Conservation (phyloP, 2,113 vertebrate genomes). For the Melanostigma gelatinosum region DNA sequence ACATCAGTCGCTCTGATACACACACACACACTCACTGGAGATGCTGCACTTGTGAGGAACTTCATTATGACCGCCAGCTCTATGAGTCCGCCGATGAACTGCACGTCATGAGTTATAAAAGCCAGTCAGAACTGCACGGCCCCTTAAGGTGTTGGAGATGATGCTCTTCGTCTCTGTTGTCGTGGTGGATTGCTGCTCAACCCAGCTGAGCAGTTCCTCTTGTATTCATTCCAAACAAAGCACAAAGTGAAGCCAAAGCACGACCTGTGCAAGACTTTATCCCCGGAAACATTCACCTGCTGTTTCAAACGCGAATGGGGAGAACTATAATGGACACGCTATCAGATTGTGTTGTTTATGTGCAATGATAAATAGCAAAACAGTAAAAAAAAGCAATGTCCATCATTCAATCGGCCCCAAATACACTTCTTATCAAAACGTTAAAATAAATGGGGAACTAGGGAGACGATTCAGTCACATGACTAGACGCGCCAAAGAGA, state of each 20-base stretch:
- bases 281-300: too few species aligned
- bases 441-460: too few species aligned
- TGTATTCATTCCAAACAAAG: slow-evolving; percentile 10
- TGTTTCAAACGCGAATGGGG: too few species aligned
- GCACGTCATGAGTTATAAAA: background rate
- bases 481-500: too few species aligned
- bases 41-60: slow-evolving; percentile 28
- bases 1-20: slow-evolving; percentile 34
- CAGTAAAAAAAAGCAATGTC: too few species aligned
- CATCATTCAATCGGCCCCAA: too few species aligned
- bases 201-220: background rate
- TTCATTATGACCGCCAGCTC: slow-evolving; percentile 15
- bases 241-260: background rate
- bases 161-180: background rate
- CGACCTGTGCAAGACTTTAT: background rate
- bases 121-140: background rate
- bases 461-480: too few species aligned
- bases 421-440: too few species aligned
- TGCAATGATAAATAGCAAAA: too few species aligned
- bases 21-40: slow-evolving; percentile 12
- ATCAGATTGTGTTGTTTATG: too few species aligned
- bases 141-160: background rate
- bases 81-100: too few species aligned
- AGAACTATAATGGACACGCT: too few species aligned
- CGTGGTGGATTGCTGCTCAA: background rate